These are phyloP conservation scores for Cavia aperea DNA, from an alignment of 2,113 vertebrate genomes.

Conservation along the genomic window DNA sequence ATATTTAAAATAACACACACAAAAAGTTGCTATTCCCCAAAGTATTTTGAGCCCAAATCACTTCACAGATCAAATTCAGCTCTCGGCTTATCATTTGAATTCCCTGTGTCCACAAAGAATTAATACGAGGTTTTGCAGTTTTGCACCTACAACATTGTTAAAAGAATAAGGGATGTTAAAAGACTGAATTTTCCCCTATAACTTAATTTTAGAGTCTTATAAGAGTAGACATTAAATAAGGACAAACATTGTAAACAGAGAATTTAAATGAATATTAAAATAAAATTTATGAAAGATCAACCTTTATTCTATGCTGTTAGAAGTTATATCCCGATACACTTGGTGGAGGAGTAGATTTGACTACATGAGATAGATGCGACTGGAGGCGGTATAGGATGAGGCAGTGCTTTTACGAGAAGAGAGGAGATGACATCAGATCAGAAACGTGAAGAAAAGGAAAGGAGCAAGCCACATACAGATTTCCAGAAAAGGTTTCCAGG, in stretches of 20 bases:
- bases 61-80: slow-evolving; percentile 54
- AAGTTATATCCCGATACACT: neutral
- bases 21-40: slow-evolving; percentile 51
- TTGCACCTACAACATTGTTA: slow-evolving; percentile 10
- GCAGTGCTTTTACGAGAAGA: neutral
- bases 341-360: neutral
- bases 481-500: neutral
- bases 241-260: neutral
- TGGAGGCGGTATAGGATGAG: neutral
- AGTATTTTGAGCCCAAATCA: slow-evolving; percentile 48
- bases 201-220: neutral
- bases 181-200: neutral
- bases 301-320: neutral
- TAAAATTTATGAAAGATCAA: neutral
- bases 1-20: slow-evolving; percentile 45
- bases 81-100: slow-evolving; percentile 12
- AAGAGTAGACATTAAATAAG: neutral
- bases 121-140: neutral
- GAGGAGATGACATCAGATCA: neutral
- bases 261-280: slow-evolving; percentile 20
- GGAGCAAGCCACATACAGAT: neutral
- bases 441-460: neutral
- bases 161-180: slow-evolving; percentile 22
- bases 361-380: neutral
- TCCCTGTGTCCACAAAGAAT: slow-evolving; percentile 6